A percentile compares a stretch with the other conserved stretches of the same genome.
phyloP scores from a whole-genome alignment of 2,888 invertebrate species.

The Rutpela maculata region DNA sequence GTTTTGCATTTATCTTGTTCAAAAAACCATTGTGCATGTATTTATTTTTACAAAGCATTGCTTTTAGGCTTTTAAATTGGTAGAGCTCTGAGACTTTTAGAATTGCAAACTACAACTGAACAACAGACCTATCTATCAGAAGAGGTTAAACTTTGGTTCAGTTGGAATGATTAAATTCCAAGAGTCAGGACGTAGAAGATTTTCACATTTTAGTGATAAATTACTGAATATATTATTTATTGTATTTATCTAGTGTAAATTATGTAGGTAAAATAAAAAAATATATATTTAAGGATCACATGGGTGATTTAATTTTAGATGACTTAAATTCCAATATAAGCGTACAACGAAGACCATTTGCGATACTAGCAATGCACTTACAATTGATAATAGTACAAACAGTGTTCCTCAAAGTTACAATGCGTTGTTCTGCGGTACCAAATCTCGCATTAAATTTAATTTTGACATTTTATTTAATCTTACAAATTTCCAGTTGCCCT shows the following conservation, averaged over 20 bases:
- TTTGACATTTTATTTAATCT: too few species aligned
- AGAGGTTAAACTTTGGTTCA: background rate
- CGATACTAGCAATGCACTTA: too few species aligned
- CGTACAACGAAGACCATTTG: too few species aligned
- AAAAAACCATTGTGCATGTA: background rate
- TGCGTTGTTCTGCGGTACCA: too few species aligned
- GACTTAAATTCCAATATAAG: too few species aligned
- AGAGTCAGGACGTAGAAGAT: background rate
- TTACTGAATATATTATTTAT: background rate
- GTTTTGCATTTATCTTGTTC: background rate
- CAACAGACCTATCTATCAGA: too few species aligned
- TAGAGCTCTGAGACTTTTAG: background rate
- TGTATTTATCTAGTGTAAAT: background rate
- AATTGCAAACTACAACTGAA: background rate
- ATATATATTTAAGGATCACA: background rate
- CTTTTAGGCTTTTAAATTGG: background rate
- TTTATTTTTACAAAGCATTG: background rate
- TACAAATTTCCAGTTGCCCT: too few species aligned
- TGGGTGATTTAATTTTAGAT: background rate
- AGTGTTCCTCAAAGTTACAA: too few species aligned
- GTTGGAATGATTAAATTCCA: background rate
- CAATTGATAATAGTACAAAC: too few species aligned
- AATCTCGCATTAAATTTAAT: too few species aligned
- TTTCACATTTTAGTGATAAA: background rate
- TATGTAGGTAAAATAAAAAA: background rate